Percentiles rank a stretch among this genome's conserved stretches.
phyloP scores from a whole-genome alignment of 2,888 invertebrate species.

The Parasteatoda lunata region DNA sequence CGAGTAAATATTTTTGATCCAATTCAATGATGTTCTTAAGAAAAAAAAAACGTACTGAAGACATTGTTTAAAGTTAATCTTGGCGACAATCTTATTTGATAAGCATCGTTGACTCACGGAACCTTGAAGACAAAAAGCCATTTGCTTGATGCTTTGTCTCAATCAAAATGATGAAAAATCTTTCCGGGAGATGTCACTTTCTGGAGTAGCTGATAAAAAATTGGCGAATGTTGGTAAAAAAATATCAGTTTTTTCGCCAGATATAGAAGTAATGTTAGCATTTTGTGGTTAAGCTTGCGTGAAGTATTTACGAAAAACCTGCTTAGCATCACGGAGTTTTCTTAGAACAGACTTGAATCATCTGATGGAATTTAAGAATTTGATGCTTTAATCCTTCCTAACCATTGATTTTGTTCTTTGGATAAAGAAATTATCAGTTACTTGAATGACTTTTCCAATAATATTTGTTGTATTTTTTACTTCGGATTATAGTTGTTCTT shows the following conservation, averaged over 20 bases:
- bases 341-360: too few relatives aligned
- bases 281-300: background rate
- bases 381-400: too few relatives aligned
- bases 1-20: constrained; percentile 14
- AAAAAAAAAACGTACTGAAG: background rate
- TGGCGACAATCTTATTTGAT: constrained; percentile 56
- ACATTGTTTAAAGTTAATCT: constrained; percentile 32
- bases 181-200: constrained; percentile 20
- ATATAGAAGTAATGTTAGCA: background rate
- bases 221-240: background rate
- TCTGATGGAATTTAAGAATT: too few relatives aligned
- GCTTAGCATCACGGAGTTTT: background rate
- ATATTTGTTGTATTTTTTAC: too few relatives aligned
- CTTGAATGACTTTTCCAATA: too few relatives aligned
- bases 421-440: too few relatives aligned
- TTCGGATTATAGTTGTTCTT: too few relatives aligned
- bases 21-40: constrained; percentile 39
- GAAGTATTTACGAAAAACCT: background rate
- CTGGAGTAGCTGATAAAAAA: background rate
- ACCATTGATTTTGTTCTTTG: too few relatives aligned
- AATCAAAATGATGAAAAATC: constrained; percentile 32
- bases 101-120: constrained; percentile 56
- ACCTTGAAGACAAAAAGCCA: constrained; percentile 8
- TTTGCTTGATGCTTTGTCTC: constrained; percentile 22
- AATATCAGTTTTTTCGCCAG: background rate